These are phyloP conservation scores for Synergus japonicus DNA, from an alignment of 2,888 invertebrate genomes.

Conservation along the genomic window DNA sequence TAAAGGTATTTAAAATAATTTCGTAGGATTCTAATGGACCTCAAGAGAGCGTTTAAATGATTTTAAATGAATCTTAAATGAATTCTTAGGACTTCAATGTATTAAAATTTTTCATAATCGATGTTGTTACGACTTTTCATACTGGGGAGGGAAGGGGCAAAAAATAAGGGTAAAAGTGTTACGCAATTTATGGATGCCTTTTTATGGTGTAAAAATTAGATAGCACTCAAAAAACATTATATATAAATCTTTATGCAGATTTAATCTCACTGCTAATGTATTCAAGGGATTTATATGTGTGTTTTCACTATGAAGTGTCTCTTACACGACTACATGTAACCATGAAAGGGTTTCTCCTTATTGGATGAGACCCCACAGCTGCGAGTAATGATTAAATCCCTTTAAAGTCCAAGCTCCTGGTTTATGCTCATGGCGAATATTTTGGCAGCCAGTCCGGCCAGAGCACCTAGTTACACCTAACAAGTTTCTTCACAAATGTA, in stretches of 20 bases:
- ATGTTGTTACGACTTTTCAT: no score
- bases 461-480: not conserved
- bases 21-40: no score
- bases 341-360: conserved; percentile 66
- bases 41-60: no score
- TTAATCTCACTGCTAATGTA: not conserved
- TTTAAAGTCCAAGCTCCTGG: conserved; percentile 55
- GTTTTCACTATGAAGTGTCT: not conserved
- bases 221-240: not conserved
- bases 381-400: conserved; percentile 68
- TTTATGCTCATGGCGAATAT: conserved; percentile 28
- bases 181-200: no score
- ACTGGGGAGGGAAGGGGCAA: no score
- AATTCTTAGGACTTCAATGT: no score
- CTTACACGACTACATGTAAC: not conserved
- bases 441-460: conserved; percentile 3
- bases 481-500: not conserved
- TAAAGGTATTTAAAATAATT: no score
- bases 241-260: not conserved
- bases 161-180: no score
- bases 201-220: no score
- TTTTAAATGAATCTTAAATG: no score
- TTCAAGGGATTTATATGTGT: not conserved
- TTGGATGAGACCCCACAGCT: conserved; percentile 70
- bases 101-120: no score